phyloP scores from a whole-genome alignment of 2,888 invertebrate genomes.

The Drosophila maculinotata region DNA sequence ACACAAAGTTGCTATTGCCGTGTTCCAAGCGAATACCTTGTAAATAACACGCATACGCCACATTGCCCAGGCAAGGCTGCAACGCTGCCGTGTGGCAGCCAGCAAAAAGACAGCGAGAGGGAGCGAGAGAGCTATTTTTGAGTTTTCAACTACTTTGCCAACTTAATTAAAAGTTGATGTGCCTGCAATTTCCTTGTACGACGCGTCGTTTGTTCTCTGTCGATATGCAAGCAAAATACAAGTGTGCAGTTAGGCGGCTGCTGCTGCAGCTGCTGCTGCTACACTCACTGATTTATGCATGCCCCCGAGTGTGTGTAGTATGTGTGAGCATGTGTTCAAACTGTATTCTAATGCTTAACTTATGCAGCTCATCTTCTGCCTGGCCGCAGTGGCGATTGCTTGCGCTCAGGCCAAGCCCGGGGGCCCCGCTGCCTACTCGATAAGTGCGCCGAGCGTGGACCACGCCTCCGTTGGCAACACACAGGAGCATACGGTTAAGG shows the following conservation, averaged over 20 bases:
- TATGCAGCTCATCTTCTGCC: constrained; percentile 80
- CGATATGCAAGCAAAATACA: constrained; percentile 54
- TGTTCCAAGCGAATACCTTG: constrained; percentile 15
- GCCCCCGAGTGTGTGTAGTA: not conserved
- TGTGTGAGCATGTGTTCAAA: not conserved
- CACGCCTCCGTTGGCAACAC: constrained; percentile 84
- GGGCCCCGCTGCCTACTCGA: constrained; percentile 85
- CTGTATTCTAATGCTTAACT: constrained; percentile 4
- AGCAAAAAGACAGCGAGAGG: not conserved
- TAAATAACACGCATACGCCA: constrained; percentile 45
- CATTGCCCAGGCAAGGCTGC: constrained; percentile 22
- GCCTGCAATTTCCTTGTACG: constrained; percentile 69
- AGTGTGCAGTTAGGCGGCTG: constrained; percentile 36
- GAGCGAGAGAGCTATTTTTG: constrained; percentile 11
- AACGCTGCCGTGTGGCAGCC: not conserved
- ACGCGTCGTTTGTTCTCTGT: constrained; percentile 12
- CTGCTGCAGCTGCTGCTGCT: too few species aligned
- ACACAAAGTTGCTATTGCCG: constrained; percentile 11
- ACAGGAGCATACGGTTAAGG: constrained; percentile 85
- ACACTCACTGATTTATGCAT: constrained; percentile 29
- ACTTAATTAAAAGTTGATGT: constrained; percentile 77
- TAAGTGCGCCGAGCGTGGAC: constrained; percentile 84
- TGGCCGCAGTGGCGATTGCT: constrained; percentile 82
- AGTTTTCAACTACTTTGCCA: constrained; percentile 60
- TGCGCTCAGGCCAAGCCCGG: constrained; percentile 82